A percentile compares a stretch with the other conserved stretches of the same genome.
Evolutionary conservation across 2,113 vertebrate genomes (phyloP).

Genomic region (Crotalus viridis): DNA sequence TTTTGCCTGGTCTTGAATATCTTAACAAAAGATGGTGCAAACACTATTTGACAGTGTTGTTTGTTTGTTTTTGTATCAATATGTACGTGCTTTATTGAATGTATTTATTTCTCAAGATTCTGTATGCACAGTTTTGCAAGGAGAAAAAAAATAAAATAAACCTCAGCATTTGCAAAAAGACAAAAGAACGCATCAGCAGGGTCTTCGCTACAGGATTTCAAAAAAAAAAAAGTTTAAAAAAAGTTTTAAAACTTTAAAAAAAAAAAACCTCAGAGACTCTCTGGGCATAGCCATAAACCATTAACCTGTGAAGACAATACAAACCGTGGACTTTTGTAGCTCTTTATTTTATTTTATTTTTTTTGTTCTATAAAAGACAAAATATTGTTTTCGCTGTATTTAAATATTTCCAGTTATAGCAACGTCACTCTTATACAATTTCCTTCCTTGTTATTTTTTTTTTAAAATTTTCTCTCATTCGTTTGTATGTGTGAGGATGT

Average conservation of each 20-base stretch:
- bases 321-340: constrained; percentile 73
- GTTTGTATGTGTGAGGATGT: constrained; percentile 28
- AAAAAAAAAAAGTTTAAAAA: constrained; percentile 64
- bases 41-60: constrained; percentile 97
- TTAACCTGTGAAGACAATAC: constrained; percentile 85
- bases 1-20: constrained; percentile 83
- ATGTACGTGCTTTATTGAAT: constrained; percentile 98
- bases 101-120: constrained; percentile 96
- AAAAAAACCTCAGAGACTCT: constrained; percentile 80
- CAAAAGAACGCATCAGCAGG: constrained; percentile 65
- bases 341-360: constrained; percentile 34
- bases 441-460: constrained; percentile 47
- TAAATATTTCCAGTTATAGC: constrained; percentile 70
- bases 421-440: constrained; percentile 62
- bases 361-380: constrained; percentile 57
- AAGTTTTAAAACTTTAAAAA: constrained; percentile 60
- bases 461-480: constrained; percentile 38
- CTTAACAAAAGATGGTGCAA: constrained; percentile 90
- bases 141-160: constrained; percentile 64
- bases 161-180: constrained; percentile 67
- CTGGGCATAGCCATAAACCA: constrained; percentile 90
- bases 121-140: constrained; percentile 82
- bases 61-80: constrained; percentile 84
- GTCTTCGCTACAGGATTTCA: constrained; percentile 76
- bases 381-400: constrained; percentile 70